These are phyloP conservation scores for Pachycephala philippinensis DNA, from an alignment of 2,113 vertebrate species.

Conservation along the genomic window DNA sequence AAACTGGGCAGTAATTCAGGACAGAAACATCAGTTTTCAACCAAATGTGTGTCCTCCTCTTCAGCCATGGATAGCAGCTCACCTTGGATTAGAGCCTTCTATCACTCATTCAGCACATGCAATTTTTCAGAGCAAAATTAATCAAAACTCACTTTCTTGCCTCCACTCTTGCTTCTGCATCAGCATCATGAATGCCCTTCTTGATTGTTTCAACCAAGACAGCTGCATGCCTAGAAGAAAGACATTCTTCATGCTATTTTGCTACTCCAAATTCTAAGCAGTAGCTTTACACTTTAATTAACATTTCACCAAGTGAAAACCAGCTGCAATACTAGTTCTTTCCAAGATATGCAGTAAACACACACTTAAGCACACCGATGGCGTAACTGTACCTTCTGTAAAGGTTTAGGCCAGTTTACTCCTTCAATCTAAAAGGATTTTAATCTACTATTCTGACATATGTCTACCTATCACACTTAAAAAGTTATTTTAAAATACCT, in stretches of 20 bases:
- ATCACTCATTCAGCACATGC: neutral
- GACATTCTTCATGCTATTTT: conserved; percentile 4
- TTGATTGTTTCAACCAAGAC: conserved; percentile 96
- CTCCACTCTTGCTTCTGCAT: conserved; percentile 94
- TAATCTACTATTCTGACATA: neutral
- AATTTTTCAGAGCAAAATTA: neutral
- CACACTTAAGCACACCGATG: neutral
- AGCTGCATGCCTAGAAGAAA: conserved; percentile 82
- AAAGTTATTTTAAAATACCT: neutral
- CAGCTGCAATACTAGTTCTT: neutral
- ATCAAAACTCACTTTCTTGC: conserved; percentile 88
- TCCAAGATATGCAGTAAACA: neutral
- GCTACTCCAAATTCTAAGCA: neutral
- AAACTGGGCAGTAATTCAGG: neutral
- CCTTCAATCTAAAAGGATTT: neutral
- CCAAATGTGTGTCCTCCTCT: neutral
- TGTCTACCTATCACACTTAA: neutral
- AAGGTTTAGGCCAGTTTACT: neutral
- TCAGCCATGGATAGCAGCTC: rapidly evolving
- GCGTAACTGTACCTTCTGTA: neutral
- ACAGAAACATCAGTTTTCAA: neutral
- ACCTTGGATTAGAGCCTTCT: neutral
- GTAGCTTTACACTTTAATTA: neutral
- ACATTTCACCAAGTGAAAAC: neutral
- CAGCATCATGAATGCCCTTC: conserved; percentile 94